Evolutionary conservation across 2,888 invertebrate genomes (phyloP).

Genomic region (Endomychus coccineus): DNA sequence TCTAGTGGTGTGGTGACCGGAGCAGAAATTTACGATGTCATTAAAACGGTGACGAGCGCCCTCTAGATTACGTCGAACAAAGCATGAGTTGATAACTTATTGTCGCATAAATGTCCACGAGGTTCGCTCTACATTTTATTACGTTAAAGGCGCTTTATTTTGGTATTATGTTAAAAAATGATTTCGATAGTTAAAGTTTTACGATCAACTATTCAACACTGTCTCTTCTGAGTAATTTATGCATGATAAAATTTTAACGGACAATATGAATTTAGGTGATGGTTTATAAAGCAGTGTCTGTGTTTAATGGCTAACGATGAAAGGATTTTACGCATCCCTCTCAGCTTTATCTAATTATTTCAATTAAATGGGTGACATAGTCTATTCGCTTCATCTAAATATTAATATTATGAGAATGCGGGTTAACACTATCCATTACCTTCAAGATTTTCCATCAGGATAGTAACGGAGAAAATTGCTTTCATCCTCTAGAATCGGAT

Average conservation of each 20-base stretch:
- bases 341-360: too few species aligned
- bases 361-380: too few species aligned
- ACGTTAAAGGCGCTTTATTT: slow-evolving; percentile 15
- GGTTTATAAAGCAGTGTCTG: slow-evolving; percentile 15
- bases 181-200: slow-evolving; percentile 23
- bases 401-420: too few species aligned
- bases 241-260: slow-evolving; percentile 24
- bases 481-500: too few species aligned
- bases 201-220: slow-evolving; percentile 19
- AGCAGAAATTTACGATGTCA: slow-evolving; percentile 36
- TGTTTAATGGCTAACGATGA: too few species aligned
- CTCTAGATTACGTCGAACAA: slow-evolving; percentile 35
- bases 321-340: too few species aligned
- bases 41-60: slow-evolving; percentile 37
- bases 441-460: too few species aligned
- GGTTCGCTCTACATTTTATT: slow-evolving; percentile 33
- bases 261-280: slow-evolving; percentile 15
- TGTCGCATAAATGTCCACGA: slow-evolving; percentile 35
- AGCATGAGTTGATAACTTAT: slow-evolving; percentile 38
- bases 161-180: slow-evolving; percentile 26
- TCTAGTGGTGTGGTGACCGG: slow-evolving; percentile 25
- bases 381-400: too few species aligned
- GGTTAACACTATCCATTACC: too few species aligned
- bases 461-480: too few species aligned
- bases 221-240: slow-evolving; percentile 26